Percentiles rank a stretch among this genome's conserved stretches.
These are phyloP conservation scores for Tenebrio molitor DNA, from an alignment of 1,140 invertebrate species.

Conservation along the genomic window DNA sequence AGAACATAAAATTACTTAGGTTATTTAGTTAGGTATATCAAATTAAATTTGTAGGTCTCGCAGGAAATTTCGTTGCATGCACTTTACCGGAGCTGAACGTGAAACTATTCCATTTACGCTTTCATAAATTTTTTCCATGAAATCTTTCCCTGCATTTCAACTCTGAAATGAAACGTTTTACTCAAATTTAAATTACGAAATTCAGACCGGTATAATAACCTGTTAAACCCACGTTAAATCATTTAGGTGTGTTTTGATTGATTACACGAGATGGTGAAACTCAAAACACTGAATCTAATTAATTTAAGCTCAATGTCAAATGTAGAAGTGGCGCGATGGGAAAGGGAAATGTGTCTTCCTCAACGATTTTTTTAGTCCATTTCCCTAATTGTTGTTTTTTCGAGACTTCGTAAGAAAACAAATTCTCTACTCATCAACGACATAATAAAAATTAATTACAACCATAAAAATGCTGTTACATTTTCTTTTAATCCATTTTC, in stretches of 20 bases:
- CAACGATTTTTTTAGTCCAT: neutral
- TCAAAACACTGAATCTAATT: neutral
- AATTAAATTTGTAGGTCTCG: slow-evolving; percentile 29
- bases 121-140: neutral
- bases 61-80: slow-evolving; percentile 29
- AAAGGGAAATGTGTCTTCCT: neutral
- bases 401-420: slow-evolving; percentile 4
- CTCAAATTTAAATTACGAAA: too few relatives aligned
- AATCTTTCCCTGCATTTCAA: neutral
- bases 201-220: too few relatives aligned
- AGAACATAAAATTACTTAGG: slow-evolving; percentile 23
- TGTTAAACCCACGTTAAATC: too few relatives aligned
- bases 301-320: neutral
- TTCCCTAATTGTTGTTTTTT: slow-evolving; percentile 24
- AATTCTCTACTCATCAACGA: slow-evolving; percentile 18
- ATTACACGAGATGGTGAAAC: neutral
- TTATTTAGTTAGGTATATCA: slow-evolving; percentile 22
- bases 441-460: slow-evolving; percentile 18
- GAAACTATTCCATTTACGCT: slow-evolving; percentile 9
- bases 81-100: slow-evolving; percentile 2
- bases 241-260: neutral
- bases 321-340: neutral
- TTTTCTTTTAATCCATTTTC: slow-evolving; percentile 20
- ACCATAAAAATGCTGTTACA: slow-evolving; percentile 5
- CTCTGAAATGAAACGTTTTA: neutral